Conservation (phyloP, 2,113 vertebrate species). For the Gadus chalcogrammus region DNA sequence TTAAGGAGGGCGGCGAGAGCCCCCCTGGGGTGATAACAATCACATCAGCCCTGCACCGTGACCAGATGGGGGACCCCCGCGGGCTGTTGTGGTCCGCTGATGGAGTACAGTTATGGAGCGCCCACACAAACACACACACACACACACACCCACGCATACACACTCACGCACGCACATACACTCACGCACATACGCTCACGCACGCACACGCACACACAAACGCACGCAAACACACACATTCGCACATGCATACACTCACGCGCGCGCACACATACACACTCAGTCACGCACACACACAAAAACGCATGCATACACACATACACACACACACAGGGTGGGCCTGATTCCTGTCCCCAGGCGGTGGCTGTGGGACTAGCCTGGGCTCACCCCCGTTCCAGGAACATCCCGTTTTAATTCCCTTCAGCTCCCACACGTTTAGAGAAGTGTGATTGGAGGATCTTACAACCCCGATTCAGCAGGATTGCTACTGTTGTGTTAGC, state of each 20-base stretch:
- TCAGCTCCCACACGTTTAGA: too few relatives aligned
- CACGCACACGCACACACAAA: too few relatives aligned
- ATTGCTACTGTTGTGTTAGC: background rate
- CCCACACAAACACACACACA: background rate
- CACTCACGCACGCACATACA: too few relatives aligned
- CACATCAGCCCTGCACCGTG: constrained; percentile 6
- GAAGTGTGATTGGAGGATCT: too few relatives aligned
- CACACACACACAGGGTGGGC: constrained; percentile 12
- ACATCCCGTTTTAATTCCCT: too few relatives aligned
- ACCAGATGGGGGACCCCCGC: constrained; percentile 31
- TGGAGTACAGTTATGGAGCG: constrained; percentile 11
- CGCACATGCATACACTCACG: too few relatives aligned
- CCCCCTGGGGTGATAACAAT: constrained; percentile 27
- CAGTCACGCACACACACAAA: background rate
- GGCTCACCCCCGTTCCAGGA: too few relatives aligned
- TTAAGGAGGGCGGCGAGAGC: background rate
- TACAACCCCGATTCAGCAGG: background rate
- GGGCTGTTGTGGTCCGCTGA: constrained; percentile 28
- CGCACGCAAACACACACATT: too few relatives aligned
- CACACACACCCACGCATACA: too few relatives aligned
- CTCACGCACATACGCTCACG: too few relatives aligned
- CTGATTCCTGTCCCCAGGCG: constrained; percentile 55
- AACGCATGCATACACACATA: background rate
- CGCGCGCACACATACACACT: background rate
- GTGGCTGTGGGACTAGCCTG: constrained; percentile 18